Base-by-base conservation (phyloP, 2,888 invertebrate species). In the Athalia rosae region DNA sequence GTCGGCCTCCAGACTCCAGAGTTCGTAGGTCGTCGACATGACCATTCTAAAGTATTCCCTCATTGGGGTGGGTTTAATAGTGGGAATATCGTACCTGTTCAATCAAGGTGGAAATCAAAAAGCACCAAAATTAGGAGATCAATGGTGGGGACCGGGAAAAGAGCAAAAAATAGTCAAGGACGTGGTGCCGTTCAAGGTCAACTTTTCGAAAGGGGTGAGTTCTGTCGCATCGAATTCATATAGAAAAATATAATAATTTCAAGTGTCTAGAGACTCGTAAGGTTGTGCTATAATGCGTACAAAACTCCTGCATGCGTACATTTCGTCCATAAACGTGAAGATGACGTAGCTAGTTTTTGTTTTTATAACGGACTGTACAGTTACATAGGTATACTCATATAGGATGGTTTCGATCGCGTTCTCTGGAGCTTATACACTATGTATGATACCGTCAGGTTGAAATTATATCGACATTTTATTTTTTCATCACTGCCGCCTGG, bases 121-220 rank as follows among this genome's bases (percentile, higher is more conserved):
- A 13, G 41, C 74, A 28, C 74, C 81, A 13, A 28, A 71, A 53
- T 79, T 83, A n/a, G 78, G 88, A 4, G 88, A 92, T 45, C 89
- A 90, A 41, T 93, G 93, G 91, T 94, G 94, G 94, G 94, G 94
- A 0, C 88, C 91, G 0, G 92, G 92, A 63, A 82, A 5, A 13
- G 61, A 61, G 28, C 13, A 28, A 13, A 89, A 91, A 13, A 89
- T 90, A 28, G 93, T 93, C 84, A 82, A 87, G 0, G 89, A 91
- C 13, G 92, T 94, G 78, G 90, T 89, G 80, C 92, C 92, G 0
- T 94, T 92, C 85, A 90, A 91, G 84, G 91, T 95, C 79, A 91
- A 92, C 64, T 92, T 94, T 79, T 87, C 92, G 2, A 91, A 93
- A 83, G 90, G 92, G 90, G 94, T 94, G 90, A 90, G 82, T 71